Base-by-base conservation (phyloP, 2,113 vertebrate genomes). In the Pelvicachromis taeniatus region DNA sequence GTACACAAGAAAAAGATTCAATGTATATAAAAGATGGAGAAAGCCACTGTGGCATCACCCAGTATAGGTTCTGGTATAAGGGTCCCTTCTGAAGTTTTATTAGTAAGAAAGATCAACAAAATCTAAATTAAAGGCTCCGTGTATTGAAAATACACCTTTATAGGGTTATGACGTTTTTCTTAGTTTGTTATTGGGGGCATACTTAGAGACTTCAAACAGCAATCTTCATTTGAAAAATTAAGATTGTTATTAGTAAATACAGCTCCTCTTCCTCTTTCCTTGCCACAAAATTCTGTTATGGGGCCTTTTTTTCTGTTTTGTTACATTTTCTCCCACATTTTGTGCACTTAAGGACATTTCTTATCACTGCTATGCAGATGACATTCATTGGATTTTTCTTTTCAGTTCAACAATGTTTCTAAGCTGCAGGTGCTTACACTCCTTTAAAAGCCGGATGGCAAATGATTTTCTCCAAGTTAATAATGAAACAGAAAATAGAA, bases 171-270 rank as follows among this genome's bases (percentile, higher is more conserved):
- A 65, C 7, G 21, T 65, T 68, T 40, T 68, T 42, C 12, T 42
- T 10, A 42, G 12, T 2, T 26, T 26, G 26, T 21, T 12, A 23
- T 40, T 68, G 35, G 21, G 4, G 35, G 7, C 61, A 14, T 65
- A 23, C 3, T 21, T 68, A 14, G 4, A 38, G 0, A 42, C 12
- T 12, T 12, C 63, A 23, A 68, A 40, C 38, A 68, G 38, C 1
- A 65, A 23, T 4, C 35, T 68, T 68, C 2, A 42, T 68, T 9
- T 68, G 63, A 0, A 40, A 42, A 65, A 65, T 14, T 5, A 65
- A 65, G 35, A 14, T 68, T 2, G n/a, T 42, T 68, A 23, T 42
- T 68, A 42, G 23, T 68, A 68, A 68, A 68, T 0, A 0, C 35
- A 68, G 35, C 12, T 68, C n/a, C 35, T 68, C n/a, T 68, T 0